A percentile compares a stretch with the other conserved stretches of the same genome.
Evolutionary conservation across 1,140 invertebrate genomes (phyloP).

Genomic region (Trigoniulus corallinus): DNA sequence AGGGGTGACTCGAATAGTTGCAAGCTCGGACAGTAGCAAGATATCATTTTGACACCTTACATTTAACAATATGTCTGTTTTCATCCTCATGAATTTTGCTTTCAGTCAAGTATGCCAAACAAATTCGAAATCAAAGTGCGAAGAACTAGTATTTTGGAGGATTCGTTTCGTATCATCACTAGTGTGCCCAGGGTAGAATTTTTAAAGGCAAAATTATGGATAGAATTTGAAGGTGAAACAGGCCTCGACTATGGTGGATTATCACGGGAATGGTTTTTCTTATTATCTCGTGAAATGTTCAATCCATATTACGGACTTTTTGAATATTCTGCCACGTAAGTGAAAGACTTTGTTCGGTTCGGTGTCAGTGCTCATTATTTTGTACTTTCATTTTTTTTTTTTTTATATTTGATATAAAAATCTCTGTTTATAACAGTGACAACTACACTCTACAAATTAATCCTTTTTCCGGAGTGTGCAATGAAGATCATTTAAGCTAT

Average conservation of each 20-base stretch:
- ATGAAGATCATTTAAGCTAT: conserved; percentile 93
- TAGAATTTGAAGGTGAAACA: conserved; percentile 95
- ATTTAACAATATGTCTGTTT: too few species aligned
- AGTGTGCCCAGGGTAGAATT: conserved; percentile 68
- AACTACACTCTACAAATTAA: conserved; percentile 99
- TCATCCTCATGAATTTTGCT: conserved; percentile 9
- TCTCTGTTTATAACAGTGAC: conserved; percentile 43
- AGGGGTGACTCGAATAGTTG: too few species aligned
- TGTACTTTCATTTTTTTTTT: neutral
- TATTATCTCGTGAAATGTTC: conserved; percentile 98
- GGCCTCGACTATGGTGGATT: conserved; percentile 96
- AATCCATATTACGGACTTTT: conserved; percentile 98
- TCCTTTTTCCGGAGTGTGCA: conserved; percentile 88
- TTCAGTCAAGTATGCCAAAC: conserved; percentile 80
- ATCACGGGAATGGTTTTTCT: conserved; percentile 94
- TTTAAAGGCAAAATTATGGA: conserved; percentile 93
- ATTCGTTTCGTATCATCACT: conserved; percentile 80
- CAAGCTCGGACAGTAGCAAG: too few species aligned
- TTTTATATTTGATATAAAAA: conserved; percentile 3
- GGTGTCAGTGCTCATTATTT: neutral
- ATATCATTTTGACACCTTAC: too few species aligned
- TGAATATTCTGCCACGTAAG: conserved; percentile 94
- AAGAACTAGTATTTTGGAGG: conserved; percentile 79
- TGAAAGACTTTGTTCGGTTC: conserved; percentile 13
- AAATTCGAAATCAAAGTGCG: conserved; percentile 94